phyloP scores from a whole-genome alignment of 2,797 vertebrate species.

The Hoplostethus mediterraneus region DNA sequence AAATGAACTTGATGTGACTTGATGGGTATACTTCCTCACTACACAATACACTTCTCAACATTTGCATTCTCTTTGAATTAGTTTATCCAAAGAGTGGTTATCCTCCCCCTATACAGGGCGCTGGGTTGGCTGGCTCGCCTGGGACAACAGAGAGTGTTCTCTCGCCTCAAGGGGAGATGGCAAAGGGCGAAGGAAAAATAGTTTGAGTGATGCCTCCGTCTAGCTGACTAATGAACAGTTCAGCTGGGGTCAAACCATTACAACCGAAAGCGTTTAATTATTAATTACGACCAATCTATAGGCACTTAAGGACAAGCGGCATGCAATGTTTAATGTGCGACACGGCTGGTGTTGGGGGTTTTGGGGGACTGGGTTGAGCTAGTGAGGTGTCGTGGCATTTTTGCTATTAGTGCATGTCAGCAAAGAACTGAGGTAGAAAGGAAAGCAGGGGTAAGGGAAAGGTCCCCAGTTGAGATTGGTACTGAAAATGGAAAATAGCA shows the following conservation, averaged over 20 bases:
- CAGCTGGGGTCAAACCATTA: constrained; percentile 97
- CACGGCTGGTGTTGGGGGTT: constrained; percentile 71
- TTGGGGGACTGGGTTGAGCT: constrained; percentile 18
- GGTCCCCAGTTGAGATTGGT: constrained; percentile 58
- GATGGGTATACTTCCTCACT: neutral
- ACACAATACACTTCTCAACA: constrained; percentile 2
- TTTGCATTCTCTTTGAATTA: constrained; percentile 35
- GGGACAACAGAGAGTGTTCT: constrained; percentile 58
- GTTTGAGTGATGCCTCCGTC: constrained; percentile 96
- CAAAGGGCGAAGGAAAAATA: constrained; percentile 88
- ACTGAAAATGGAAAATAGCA: constrained; percentile 35
- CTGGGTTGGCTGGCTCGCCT: constrained; percentile 72
- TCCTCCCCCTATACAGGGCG: constrained; percentile 60
- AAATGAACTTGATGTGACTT: neutral
- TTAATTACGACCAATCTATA: constrained; percentile 96
- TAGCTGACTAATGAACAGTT: constrained; percentile 98
- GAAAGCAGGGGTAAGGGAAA: constrained; percentile 29
- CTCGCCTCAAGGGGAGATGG: constrained; percentile 67
- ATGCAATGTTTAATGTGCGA: constrained; percentile 91
- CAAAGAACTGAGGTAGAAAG: constrained; percentile 68
- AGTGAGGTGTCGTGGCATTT: constrained; percentile 81
- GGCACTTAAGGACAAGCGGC: constrained; percentile 92
- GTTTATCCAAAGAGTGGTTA: constrained; percentile 45
- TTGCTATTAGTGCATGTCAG: constrained; percentile 90
- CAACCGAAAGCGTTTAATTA: constrained; percentile 97